A percentile compares a stretch with the other conserved stretches of the same genome.
Evolutionary conservation across 2,888 invertebrate species (phyloP).

Genomic region (Drosophila meridiana): DNA sequence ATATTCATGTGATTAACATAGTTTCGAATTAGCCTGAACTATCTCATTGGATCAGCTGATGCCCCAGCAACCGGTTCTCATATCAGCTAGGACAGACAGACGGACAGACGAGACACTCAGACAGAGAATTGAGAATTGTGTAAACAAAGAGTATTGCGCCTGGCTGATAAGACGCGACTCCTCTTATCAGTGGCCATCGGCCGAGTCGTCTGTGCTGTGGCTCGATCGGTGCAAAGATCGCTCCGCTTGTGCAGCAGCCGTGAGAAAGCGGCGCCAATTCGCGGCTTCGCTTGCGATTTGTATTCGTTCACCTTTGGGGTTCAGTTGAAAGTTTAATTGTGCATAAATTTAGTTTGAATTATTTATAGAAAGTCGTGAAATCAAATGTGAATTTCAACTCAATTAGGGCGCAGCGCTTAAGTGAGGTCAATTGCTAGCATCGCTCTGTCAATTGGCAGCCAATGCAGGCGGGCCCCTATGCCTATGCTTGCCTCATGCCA

Average conservation of each 20-base stretch:
- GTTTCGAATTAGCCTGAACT: background rate
- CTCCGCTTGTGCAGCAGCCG: slow-evolving; percentile 4
- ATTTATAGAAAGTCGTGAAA: slow-evolving; percentile 40
- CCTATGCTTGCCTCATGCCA: too few species aligned
- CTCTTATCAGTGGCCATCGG: slow-evolving; percentile 2
- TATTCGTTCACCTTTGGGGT: slow-evolving; percentile 30
- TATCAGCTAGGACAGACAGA: background rate
- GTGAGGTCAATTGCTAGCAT: slow-evolving; percentile 62
- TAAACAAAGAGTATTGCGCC: background rate
- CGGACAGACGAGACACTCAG: background rate
- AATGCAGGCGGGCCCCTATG: slow-evolving; percentile 30
- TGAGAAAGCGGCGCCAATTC: slow-evolving; percentile 31
- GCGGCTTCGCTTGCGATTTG: background rate
- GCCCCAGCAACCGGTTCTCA: background rate
- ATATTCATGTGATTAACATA: background rate
- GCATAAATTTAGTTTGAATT: slow-evolving; percentile 31
- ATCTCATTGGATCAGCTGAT: background rate
- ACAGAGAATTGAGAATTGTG: background rate
- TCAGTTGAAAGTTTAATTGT: slow-evolving; percentile 53
- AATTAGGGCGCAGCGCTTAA: slow-evolving; percentile 52
- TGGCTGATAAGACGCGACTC: background rate
- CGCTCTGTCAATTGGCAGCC: slow-evolving; percentile 49
- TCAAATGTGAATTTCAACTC: slow-evolving; percentile 54
- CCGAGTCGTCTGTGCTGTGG: background rate
- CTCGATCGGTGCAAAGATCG: slow-evolving; percentile 17